phyloP scores from a whole-genome alignment of 2,797 vertebrate genomes.

The Heterohyrax brucei region DNA sequence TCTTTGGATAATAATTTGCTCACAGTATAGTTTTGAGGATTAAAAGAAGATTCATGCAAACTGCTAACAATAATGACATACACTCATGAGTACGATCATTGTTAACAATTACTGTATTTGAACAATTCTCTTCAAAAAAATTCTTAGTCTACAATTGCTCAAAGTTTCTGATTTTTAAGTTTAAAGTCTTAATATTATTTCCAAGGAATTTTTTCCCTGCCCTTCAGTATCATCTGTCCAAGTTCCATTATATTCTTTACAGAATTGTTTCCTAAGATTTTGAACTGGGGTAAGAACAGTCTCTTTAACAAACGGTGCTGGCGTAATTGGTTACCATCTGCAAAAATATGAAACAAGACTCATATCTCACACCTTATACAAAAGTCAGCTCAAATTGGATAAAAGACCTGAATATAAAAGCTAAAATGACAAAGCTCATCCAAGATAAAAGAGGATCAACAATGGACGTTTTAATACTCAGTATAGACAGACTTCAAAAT shows the following conservation, averaged over 20 bases:
- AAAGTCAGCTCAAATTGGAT: too few relatives aligned
- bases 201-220: background rate
- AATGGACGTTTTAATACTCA: too few relatives aligned
- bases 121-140: background rate
- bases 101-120: background rate
- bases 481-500: too few relatives aligned
- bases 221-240: background rate
- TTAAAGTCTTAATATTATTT: slow-evolving; percentile 20
- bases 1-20: background rate
- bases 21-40: background rate
- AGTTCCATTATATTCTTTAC: background rate
- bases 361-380: too few relatives aligned
- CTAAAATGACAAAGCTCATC: too few relatives aligned
- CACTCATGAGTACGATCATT: background rate
- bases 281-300: too few relatives aligned
- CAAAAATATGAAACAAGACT: too few relatives aligned
- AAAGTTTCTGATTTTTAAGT: background rate
- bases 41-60: background rate
- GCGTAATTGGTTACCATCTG: too few relatives aligned
- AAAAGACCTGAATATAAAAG: too few relatives aligned
- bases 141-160: background rate
- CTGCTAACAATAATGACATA: background rate
- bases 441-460: too few relatives aligned
- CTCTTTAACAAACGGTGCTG: too few relatives aligned
- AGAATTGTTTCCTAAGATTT: background rate